Conservation (phyloP, 2,888 invertebrate species). For the Macroteleia sp. region DNA sequence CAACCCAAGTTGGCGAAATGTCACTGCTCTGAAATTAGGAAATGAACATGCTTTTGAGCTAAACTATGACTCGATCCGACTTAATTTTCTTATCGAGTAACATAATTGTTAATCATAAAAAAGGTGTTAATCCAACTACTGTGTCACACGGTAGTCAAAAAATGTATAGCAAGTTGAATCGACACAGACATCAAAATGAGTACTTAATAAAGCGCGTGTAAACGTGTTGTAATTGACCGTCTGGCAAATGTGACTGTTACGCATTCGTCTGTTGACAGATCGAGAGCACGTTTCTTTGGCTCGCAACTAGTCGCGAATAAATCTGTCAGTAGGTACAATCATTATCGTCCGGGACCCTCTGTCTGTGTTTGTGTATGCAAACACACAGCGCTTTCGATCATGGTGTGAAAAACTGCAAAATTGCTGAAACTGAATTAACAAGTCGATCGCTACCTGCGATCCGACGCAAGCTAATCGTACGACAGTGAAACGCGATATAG, state of each 20-base stretch:
- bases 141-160: not conserved
- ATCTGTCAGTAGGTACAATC: slow-evolving; percentile 15
- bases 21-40: too few relatives aligned
- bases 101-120: not conserved
- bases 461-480: not conserved
- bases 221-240: not conserved
- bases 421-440: not conserved
- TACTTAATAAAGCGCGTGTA: not conserved
- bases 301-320: not conserved
- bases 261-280: not conserved
- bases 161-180: not conserved
- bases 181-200: not conserved
- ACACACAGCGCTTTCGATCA: not conserved
- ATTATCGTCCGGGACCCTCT: too few relatives aligned
- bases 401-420: slow-evolving; percentile 2
- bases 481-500: not conserved
- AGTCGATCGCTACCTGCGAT: slow-evolving; percentile 29
- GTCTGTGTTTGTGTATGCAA: too few relatives aligned
- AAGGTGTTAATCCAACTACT: not conserved
- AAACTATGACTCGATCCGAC: not conserved
- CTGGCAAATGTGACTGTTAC: not conserved
- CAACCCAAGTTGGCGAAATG: too few relatives aligned
- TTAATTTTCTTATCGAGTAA: too few relatives aligned
- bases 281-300: not conserved
- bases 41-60: too few relatives aligned